Evolutionary conservation across 2,888 invertebrate genomes (phyloP).

Genomic region (Loripinus fragilis): DNA sequence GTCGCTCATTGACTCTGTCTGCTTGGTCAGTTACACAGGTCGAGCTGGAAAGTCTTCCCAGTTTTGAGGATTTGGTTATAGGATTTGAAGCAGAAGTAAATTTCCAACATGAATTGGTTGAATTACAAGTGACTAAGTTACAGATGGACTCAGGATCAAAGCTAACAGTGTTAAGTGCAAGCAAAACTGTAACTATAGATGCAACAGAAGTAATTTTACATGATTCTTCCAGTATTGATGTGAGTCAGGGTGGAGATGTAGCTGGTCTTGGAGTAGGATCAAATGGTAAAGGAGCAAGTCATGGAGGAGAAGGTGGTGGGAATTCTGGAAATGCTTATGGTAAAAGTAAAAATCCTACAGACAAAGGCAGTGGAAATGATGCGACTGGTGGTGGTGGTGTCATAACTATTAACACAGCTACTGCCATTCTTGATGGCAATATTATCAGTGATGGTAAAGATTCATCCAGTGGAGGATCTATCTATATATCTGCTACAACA

Average conservation of each 20-base stretch:
- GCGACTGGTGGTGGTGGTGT: conserved; percentile 70
- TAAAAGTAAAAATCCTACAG: conserved; percentile 46
- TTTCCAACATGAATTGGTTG: background rate
- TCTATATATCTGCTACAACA: conserved; percentile 50
- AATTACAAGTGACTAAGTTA: conserved; percentile 10
- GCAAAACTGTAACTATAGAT: conserved; percentile 31
- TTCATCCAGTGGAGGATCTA: conserved; percentile 41
- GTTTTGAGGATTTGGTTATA: conserved; percentile 14
- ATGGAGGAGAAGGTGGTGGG: conserved; percentile 71
- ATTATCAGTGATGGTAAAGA: conserved; percentile 58
- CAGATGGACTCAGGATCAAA: conserved; percentile 46
- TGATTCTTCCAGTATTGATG: conserved; percentile 46
- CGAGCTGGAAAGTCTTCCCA: background rate
- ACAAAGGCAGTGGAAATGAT: conserved; percentile 63
- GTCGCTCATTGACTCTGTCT: conserved; percentile 37
- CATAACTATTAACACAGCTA: conserved; percentile 45
- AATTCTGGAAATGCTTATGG: conserved; percentile 59
- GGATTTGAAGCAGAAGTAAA: conserved; percentile 15
- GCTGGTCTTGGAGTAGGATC: conserved; percentile 45
- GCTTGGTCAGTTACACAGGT: conserved; percentile 45
- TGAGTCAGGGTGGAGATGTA: conserved; percentile 49
- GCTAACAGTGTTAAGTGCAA: conserved; percentile 15
- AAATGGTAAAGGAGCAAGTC: conserved; percentile 58
- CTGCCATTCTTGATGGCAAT: conserved; percentile 60
- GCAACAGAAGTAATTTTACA: conserved; percentile 41